Base-by-base conservation (phyloP, 2,797 vertebrate genomes). In the Lagorchestes hirsutus region DNA sequence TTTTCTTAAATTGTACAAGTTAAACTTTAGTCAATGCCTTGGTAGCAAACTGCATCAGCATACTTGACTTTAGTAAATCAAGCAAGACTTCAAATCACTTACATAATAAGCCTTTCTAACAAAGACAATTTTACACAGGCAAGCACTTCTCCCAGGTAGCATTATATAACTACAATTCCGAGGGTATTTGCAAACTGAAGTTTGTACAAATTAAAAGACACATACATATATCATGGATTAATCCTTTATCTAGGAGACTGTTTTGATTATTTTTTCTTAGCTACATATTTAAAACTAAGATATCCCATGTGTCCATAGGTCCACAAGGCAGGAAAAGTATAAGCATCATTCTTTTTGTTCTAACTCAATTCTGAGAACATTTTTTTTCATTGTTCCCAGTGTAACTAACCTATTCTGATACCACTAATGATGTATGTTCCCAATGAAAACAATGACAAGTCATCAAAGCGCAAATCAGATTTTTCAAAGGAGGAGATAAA, bases 391-490 rank as follows among this genome's bases (percentile, higher is more conserved):
- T 95, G 10, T 27, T 97, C 91, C 40, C 29, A 94, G 57, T 92
- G 55, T 92, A 94, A 91, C 16, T 96, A 91, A 97, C 93, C 46
- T 40, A 95, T 55, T 0, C 90, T 95, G 31, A 82, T 34, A 62
- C 40, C 94, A 34, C 55, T 95, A 97, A 96, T 40, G 52, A n/a
- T 0, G 90, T 27, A n/a, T 96, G 97, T 97, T 95, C 95, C 82
- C 96, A 98, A 97, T 91, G 92, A 91, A 97, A 97, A 74, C 34
- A 94, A 91, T 91, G 50, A 97, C 40, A 98, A 93, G 82, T 96
- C 97, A 82, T 91, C 55, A 58, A 92, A 95, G 13, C 62, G 54
- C 46, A 96, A 96, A 31, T 93, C 94, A 91, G 40, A 95, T 52
- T 91, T 90, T 62, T 93, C 62, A 96, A 97, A 95, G 62, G 92